Conservation (phyloP, 2,797 vertebrate genomes). For the Staurois parvus region DNA sequence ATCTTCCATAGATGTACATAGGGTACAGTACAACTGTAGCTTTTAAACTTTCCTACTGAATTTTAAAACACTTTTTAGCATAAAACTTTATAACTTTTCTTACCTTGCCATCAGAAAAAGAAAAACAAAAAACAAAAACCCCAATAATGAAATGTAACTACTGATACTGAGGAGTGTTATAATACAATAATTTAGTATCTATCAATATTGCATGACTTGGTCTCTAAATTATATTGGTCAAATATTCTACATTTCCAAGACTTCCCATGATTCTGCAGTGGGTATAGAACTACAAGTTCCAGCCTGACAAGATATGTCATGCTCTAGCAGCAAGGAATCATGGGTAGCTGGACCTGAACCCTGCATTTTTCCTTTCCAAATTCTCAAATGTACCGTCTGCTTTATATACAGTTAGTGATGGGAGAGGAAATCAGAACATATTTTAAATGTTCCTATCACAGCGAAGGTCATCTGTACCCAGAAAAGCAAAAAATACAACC, state of each 20-base stretch:
- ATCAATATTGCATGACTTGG: background rate
- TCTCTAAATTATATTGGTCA: constrained; percentile 34
- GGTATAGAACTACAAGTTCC: background rate
- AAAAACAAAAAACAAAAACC: no score
- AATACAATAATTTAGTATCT: background rate
- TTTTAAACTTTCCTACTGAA: no score
- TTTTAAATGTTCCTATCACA: constrained; percentile 63
- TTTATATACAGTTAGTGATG: constrained; percentile 53
- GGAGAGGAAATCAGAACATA: constrained; percentile 53
- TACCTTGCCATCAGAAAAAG: no score
- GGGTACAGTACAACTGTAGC: no score
- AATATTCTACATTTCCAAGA: background rate
- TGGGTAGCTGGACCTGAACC: background rate
- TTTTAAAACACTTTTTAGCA: no score
- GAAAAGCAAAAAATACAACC: constrained; percentile 57
- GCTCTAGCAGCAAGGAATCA: background rate
- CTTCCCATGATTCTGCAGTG: background rate
- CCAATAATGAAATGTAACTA: no score
- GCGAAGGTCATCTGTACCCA: constrained; percentile 59
- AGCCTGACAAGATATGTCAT: background rate
- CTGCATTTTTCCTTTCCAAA: background rate
- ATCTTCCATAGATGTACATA: no score
- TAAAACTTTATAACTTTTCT: no score
- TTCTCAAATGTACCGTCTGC: background rate
- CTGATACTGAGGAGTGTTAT: no score